These are phyloP conservation scores for Colinus virginianus DNA, from an alignment of 2,113 vertebrate genomes.

Conservation along the genomic window DNA sequence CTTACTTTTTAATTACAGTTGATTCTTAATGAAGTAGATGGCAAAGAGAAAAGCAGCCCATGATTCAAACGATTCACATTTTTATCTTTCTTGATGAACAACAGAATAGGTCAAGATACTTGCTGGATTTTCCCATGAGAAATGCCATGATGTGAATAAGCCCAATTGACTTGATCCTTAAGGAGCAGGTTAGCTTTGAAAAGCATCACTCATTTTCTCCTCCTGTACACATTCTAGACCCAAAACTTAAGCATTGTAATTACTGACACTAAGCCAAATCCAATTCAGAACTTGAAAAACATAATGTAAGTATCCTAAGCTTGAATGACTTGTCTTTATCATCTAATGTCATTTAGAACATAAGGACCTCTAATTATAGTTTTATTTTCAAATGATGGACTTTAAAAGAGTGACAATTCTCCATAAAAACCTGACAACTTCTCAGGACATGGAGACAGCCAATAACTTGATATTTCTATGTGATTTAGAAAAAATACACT, in stretches of 20 bases:
- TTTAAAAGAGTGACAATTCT: constrained; percentile 41
- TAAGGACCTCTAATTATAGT: constrained; percentile 56
- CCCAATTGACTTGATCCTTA: constrained; percentile 47
- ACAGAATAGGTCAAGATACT: constrained; percentile 64
- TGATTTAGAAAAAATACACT: background rate
- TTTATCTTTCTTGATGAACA: constrained; percentile 63
- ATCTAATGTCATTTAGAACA: constrained; percentile 45
- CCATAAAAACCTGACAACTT: constrained; percentile 28
- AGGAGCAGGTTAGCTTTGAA: constrained; percentile 59
- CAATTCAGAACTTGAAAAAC: constrained; percentile 45
- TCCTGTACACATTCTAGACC: background rate
- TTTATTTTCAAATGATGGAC: constrained; percentile 15
- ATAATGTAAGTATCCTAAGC: constrained; percentile 12
- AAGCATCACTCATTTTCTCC: constrained; percentile 41
- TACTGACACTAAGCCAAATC: constrained; percentile 25
- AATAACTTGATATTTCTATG: constrained; percentile 15
- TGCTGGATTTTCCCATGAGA: constrained; percentile 70
- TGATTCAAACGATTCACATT: constrained; percentile 50
- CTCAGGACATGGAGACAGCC: background rate
- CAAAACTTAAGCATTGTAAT: constrained; percentile 18
- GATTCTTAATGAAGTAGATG: constrained; percentile 65
- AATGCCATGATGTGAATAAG: constrained; percentile 46
- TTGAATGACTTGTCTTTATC: constrained; percentile 45
- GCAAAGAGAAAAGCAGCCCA: constrained; percentile 50
- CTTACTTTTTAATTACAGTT: constrained; percentile 70